Evolutionary conservation across 2,113 vertebrate genomes (phyloP), one percentile per base, ranked within the genome.

Genomic region (Cyanoderma ruficeps): DNA sequence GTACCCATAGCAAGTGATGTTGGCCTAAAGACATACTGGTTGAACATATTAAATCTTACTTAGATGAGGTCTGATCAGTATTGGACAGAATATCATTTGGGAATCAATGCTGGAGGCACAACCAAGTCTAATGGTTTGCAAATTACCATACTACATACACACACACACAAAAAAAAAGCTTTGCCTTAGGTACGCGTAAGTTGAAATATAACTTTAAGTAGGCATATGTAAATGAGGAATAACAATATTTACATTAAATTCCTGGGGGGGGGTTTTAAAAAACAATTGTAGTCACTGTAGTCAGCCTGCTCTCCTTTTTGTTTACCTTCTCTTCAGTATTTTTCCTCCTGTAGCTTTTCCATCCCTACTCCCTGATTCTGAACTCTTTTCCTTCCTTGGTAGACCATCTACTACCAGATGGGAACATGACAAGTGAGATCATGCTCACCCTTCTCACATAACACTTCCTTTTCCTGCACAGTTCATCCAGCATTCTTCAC

Each of bases 161-260:
- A 46, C 19, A 46, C 9, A 37, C 37, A 37, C 37, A 37, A 49
- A 61, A 63, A 61, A 75, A 87, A 79, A 20, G 10, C 46, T 86
- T 89, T 86, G 37, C 76, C 89, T 87, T 87, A 76, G 70, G 78
- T 89, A 84, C 8, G 69, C 22, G 1, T 46, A 80, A 72, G 9
- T 14, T 77, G 25, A 86, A 89, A 90, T 74, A 77, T 31, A 95
- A 80, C 27, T 88, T 93, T 49, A 83, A 77, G 28, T 19, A 90
- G 20, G 41, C 27, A 44, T 72, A 82, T 37, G 35, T 47, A 46
- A 65, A 93, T 87, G 59, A 70, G 28, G 11, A 81, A 37, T 41
- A 50, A 11, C 70, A 87, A 79, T 61, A 75, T 88, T 80, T 70
- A 59, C 22, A 75, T 68, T 64, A 84, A 60, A 83, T 46, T 87